Conservation (phyloP, 1,140 invertebrate species). For the Plutomurus gul region DNA sequence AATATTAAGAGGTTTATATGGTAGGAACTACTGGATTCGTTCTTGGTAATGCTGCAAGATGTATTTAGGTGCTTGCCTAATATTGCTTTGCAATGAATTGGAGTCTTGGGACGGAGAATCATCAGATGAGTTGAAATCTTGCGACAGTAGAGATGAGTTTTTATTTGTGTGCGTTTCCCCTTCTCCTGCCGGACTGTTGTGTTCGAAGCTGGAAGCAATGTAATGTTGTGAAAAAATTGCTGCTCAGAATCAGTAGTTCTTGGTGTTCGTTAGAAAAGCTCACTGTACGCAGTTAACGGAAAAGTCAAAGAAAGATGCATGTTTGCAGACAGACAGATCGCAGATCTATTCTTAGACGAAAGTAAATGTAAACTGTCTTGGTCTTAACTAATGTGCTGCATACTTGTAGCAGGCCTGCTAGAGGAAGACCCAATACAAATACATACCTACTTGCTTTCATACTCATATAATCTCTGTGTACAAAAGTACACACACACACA, state of each 20-base stretch:
- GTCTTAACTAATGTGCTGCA: conserved; percentile 10
- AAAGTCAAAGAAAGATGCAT: not conserved
- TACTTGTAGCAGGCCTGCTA: too few species aligned
- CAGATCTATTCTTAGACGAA: conserved; percentile 14
- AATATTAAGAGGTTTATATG: too few species aligned
- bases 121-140: not conserved
- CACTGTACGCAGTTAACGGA: not conserved
- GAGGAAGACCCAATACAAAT: too few species aligned
- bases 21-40: too few species aligned
- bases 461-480: too few species aligned
- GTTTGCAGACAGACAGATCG: conserved; percentile 11
- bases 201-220: not conserved
- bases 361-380: not conserved
- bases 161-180: not conserved
- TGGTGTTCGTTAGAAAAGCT: not conserved
- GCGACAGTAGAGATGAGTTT: not conserved
- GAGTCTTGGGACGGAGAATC: too few species aligned
- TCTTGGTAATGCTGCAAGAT: too few species aligned
- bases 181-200: not conserved
- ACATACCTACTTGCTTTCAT: too few species aligned
- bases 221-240: not conserved
- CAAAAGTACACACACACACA: too few species aligned
- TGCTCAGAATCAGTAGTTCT: not conserved
- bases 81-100: too few species aligned
- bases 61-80: too few species aligned